Evolutionary conservation across 2,888 invertebrate species (phyloP), one percentile per base, ranked within the genome.

Genomic region (Piscicola geometra): DNA sequence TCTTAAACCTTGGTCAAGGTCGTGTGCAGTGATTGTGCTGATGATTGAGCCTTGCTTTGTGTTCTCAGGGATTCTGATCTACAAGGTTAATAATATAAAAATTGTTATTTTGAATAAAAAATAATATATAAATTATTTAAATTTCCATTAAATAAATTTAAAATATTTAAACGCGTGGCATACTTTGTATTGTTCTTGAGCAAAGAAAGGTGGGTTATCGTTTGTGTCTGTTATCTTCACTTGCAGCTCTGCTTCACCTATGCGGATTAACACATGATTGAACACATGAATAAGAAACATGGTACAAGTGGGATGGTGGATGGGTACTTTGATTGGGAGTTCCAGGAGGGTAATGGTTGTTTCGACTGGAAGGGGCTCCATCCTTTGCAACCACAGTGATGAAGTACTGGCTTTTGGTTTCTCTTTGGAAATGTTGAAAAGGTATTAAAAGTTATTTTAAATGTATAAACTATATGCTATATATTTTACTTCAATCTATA

Each of bases 141-240:
- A 9, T 41, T 9, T 41, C 15, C 15, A 41, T 41, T 41, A 15
- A n/a, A n/a, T 41, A 15, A 41, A 41, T 9, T 41, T 41, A 15
- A 41, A 15, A 41, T 41, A 9, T 41, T 41, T 41, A 15, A 41
- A 41, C 5, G 15, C 84, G 5, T 96, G 95, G 87, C 94, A 94
- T 83, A 96, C 96, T 88, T 94, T 93, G 88, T 96, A 95, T 83
- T 94, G 89, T 83, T 92, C 92, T 88, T 95, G 94, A 89, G 94
- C 94, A 88, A 98, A 97, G 88, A 94, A 95, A 80, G 97, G 97
- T 80, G 95, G 93, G 88, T 98, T 97, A 89, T 98, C 97, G 90
- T 98, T 98, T 89, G 95, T 95, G 89, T 97, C 97, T 83, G 94
- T 94, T 86, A 97, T 95, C 84, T 94, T 94, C 88, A 96, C 95